phyloP scores from a whole-genome alignment of 1,140 invertebrate genomes.

The Drosophila melanogaster region DNA sequence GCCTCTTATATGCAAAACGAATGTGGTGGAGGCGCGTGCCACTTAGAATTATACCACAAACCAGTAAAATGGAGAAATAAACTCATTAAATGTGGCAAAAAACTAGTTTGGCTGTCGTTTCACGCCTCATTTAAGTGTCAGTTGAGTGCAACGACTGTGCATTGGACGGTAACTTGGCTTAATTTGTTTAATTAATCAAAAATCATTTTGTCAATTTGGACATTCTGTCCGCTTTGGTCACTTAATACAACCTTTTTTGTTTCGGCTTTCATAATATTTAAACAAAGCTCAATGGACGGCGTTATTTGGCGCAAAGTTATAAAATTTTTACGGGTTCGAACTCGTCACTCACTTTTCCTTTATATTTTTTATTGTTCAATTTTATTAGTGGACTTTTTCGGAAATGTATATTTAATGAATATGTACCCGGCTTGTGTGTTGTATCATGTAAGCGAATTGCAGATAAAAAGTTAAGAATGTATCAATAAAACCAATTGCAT shows the following conservation, averaged over 20 bases:
- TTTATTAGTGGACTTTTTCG: background rate
- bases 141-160: conserved; percentile 28
- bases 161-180: conserved; percentile 21
- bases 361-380: background rate
- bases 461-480: too few relatives aligned
- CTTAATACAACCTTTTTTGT: conserved; percentile 17
- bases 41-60: conserved; percentile 29
- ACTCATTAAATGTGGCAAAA: conserved; percentile 25
- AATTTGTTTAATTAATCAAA: conserved; percentile 52
- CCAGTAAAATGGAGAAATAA: conserved; percentile 26
- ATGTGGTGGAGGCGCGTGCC: background rate
- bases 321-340: conserved; percentile 20
- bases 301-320: conserved; percentile 4
- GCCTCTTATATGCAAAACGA: conserved; percentile 30
- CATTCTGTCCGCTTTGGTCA: background rate
- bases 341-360: background rate
- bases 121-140: conserved; percentile 67
- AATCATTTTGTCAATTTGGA: conserved; percentile 6
- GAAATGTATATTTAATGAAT: background rate
- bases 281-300: conserved; percentile 10
- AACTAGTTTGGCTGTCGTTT: conserved; percentile 68
- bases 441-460: background rate
- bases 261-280: conserved; percentile 14
- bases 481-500: background rate
- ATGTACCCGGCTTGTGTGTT: background rate